Percentiles rank a stretch among this genome's conserved stretches.
These are phyloP conservation scores for Machimus rusticus DNA, from an alignment of 2,888 invertebrate species.

Conservation along the genomic window DNA sequence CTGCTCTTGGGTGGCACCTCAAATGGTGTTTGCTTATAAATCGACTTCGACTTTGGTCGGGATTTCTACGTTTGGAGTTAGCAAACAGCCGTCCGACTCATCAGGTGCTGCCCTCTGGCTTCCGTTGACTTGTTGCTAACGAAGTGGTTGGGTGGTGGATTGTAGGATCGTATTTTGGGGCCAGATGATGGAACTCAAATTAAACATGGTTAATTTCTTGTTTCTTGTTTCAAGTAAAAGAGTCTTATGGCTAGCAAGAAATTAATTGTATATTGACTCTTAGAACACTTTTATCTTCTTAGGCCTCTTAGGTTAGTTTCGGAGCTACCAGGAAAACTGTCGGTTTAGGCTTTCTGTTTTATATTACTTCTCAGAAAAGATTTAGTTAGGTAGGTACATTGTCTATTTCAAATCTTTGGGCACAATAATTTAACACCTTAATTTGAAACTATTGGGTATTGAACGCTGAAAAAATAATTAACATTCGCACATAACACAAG, in stretches of 20 bases:
- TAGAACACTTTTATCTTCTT: background rate
- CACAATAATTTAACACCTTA: too few relatives aligned
- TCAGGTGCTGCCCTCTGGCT: background rate
- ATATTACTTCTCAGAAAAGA: background rate
- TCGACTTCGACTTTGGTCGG: background rate
- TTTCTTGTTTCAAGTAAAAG: background rate
- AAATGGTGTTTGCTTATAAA: conserved; percentile 5
- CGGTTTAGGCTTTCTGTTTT: background rate
- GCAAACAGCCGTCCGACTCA: background rate
- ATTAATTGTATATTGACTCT: background rate
- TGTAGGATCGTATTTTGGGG: background rate
- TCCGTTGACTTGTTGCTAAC: background rate
- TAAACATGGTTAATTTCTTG: background rate
- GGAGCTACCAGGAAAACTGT: background rate
- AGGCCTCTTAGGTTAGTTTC: background rate
- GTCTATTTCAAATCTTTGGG: background rate
- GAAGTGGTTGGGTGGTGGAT: background rate
- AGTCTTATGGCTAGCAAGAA: background rate
- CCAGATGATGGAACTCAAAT: background rate
- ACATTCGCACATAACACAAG: too few relatives aligned
- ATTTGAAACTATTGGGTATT: too few relatives aligned
- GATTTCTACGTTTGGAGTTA: background rate
- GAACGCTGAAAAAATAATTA: too few relatives aligned
- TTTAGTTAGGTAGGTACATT: background rate
- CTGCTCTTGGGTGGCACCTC: conserved; percentile 14